Evolutionary conservation across 2,113 vertebrate genomes (phyloP).

Genomic region (Nyctibius bracteatus): DNA sequence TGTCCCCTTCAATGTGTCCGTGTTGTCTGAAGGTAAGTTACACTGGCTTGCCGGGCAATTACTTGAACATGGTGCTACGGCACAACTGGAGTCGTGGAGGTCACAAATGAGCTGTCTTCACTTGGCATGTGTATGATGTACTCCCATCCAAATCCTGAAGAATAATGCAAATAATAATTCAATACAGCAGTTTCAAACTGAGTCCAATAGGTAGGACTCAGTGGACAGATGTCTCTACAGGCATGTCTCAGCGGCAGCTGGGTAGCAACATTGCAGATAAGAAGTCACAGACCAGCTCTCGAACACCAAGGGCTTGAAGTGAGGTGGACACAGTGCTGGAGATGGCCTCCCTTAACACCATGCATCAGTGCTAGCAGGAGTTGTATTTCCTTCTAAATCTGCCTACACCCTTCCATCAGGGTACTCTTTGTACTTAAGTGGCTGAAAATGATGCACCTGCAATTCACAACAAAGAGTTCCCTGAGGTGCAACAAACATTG

Average conservation of each 20-base stretch:
- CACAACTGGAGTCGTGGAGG: background rate
- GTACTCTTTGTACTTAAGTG: background rate
- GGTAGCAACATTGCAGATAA: fast-evolving
- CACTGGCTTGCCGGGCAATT: background rate
- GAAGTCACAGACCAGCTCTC: background rate
- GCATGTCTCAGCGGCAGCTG: background rate
- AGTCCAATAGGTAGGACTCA: background rate
- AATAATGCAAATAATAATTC: background rate
- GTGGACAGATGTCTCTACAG: background rate
- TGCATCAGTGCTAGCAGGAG: fast-evolving
- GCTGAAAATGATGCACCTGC: background rate
- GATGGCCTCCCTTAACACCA: background rate
- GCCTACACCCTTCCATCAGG: background rate
- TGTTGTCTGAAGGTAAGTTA: background rate
- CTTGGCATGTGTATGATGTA: background rate
- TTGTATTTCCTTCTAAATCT: background rate
- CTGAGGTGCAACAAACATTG: background rate
- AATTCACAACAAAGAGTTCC: background rate
- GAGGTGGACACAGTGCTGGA: background rate
- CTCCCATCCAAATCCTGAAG: background rate
- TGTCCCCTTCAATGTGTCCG: fast-evolving
- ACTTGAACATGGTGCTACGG: background rate
- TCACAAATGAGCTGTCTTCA: background rate
- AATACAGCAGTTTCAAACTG: background rate
- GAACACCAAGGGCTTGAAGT: background rate